Percentiles rank a stretch among this genome's conserved stretches.
These are phyloP conservation scores for Scleropages formosus DNA, from an alignment of 2,797 vertebrate genomes.

Conservation along the genomic window DNA sequence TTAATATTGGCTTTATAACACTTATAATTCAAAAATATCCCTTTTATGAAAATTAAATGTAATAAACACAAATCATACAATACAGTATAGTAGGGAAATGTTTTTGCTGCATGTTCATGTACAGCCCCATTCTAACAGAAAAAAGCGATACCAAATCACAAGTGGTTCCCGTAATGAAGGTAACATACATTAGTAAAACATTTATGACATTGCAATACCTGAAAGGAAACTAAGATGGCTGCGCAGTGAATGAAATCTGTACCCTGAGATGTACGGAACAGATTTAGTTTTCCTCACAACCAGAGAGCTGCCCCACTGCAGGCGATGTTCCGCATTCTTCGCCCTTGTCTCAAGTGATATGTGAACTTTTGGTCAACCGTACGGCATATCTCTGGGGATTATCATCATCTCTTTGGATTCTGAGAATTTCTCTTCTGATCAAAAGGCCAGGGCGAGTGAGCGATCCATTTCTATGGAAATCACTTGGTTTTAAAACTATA, in stretches of 20 bases:
- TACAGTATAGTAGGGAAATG: no score
- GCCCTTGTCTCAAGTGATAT: neutral
- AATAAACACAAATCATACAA: no score
- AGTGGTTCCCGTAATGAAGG: no score
- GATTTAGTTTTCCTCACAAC: neutral
- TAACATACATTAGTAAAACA: no score
- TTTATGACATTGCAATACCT: neutral
- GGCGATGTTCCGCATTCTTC: no score
- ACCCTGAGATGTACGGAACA: neutral
- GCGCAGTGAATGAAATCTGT: neutral
- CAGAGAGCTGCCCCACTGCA: neutral
- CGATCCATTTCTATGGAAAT: slow-evolving; percentile 1
- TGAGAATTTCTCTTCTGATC: slow-evolving; percentile 4
- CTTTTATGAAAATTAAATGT: no score
- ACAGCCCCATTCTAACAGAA: no score
- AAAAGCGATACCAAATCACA: no score
- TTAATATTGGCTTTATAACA: no score
- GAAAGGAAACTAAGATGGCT: neutral
- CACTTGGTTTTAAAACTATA: neutral
- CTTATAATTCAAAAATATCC: no score
- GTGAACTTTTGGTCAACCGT: slow-evolving; percentile 1
- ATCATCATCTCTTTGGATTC: neutral
- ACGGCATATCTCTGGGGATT: neutral
- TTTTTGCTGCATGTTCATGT: no score
- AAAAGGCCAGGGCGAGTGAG: neutral